Conservation (phyloP, 2,113 vertebrate genomes). For the Guaruba guarouba region DNA sequence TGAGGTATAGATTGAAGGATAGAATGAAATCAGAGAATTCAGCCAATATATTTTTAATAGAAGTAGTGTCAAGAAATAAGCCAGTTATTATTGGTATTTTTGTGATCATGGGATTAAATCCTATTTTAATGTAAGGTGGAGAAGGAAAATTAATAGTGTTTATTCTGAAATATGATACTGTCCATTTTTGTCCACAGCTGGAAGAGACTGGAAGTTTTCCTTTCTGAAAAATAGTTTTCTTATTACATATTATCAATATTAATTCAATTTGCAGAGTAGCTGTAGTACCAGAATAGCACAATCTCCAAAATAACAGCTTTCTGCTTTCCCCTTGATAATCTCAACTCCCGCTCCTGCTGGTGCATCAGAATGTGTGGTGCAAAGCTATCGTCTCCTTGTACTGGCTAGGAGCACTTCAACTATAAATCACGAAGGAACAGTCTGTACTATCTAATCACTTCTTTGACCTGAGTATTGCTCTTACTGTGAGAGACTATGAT, state of each 20-base stretch:
- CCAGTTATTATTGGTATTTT: constrained; percentile 11
- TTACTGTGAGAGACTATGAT: neutral
- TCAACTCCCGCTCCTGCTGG: neutral
- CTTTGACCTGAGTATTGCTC: neutral
- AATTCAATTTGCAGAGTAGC: constrained; percentile 43
- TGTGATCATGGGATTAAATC: constrained; percentile 16
- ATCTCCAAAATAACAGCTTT: constrained; percentile 41
- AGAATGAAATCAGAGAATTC: constrained; percentile 1
- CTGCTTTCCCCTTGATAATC: constrained; percentile 29
- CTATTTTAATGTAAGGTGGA: neutral
- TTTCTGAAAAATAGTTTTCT: constrained; percentile 35
- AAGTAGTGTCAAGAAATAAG: neutral
- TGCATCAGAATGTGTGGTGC: neutral
- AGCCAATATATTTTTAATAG: constrained; percentile 4
- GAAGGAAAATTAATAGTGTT: neutral
- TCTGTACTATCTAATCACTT: neutral
- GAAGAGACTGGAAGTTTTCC: constrained; percentile 27
- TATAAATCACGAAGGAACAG: constrained; percentile 7
- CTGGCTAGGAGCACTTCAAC: neutral
- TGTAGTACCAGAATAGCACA: constrained; percentile 11
- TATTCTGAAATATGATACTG: constrained; percentile 11
- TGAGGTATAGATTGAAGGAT: neutral
- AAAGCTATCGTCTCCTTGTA: neutral
- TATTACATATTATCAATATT: constrained; percentile 31
- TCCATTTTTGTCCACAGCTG: neutral